Evolutionary conservation across 2,113 vertebrate species (phyloP).

Genomic region (Kryptolebias marmoratus): DNA sequence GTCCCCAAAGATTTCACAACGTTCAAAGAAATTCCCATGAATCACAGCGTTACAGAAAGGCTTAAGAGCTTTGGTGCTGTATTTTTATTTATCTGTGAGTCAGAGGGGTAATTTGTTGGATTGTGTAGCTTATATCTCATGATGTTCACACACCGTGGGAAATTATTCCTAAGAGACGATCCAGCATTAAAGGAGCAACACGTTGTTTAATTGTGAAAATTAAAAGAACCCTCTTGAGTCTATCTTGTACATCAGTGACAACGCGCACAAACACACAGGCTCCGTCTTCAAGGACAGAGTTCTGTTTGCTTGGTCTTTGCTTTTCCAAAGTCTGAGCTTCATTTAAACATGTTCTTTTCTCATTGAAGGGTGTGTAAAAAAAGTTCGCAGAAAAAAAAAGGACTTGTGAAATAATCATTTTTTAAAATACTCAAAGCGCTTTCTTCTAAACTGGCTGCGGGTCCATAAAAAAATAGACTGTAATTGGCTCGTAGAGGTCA

Average conservation of each 20-base stretch:
- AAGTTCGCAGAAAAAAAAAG: background rate
- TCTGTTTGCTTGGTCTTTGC: slow-evolving; percentile 46
- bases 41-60: background rate
- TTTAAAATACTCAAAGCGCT: slow-evolving; percentile 3
- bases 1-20: slow-evolving; percentile 10
- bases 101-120: slow-evolving; percentile 13
- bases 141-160: slow-evolving; percentile 6
- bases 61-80: slow-evolving; percentile 13
- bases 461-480: slow-evolving; percentile 12
- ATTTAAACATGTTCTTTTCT: slow-evolving; percentile 2
- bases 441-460: slow-evolving; percentile 8
- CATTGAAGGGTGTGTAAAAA: background rate
- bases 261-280: slow-evolving; percentile 11
- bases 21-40: background rate
- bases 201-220: slow-evolving; percentile 33
- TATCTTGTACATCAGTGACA: slow-evolving; percentile 16
- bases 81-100: slow-evolving; percentile 15
- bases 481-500: slow-evolving; percentile 45
- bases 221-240: background rate
- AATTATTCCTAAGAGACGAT: slow-evolving; percentile 34
- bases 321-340: slow-evolving; percentile 13
- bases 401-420: slow-evolving; percentile 17
- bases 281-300: slow-evolving; percentile 28
- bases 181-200: slow-evolving; percentile 29
- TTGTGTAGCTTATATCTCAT: slow-evolving; percentile 16